A percentile compares a stretch with the other conserved stretches of the same genome.
phyloP scores from a whole-genome alignment of 2,797 vertebrate genomes.

The Phrynocephalus guinanensis region DNA sequence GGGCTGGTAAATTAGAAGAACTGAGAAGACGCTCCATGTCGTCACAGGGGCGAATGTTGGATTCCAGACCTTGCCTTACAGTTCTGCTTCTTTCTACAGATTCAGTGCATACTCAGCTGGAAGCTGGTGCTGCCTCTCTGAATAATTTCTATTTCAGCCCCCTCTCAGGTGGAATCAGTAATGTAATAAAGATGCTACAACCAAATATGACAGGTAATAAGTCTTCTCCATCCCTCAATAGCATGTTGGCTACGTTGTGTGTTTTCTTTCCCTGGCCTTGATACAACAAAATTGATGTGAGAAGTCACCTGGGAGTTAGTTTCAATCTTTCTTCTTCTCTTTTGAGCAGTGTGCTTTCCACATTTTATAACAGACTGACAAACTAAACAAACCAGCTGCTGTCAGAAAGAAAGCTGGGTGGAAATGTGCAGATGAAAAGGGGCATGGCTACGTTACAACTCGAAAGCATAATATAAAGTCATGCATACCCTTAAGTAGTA shows the following conservation, averaged over 20 bases:
- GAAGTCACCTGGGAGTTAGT: background rate
- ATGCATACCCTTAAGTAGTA: background rate
- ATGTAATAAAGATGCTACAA: constrained; percentile 88
- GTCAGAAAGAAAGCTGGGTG: background rate
- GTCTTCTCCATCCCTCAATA: background rate
- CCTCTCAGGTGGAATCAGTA: constrained; percentile 86
- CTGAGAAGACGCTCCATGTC: too few species aligned
- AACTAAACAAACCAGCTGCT: background rate
- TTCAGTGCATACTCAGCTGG: constrained; percentile 81
- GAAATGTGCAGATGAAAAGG: background rate
- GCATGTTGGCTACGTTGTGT: background rate
- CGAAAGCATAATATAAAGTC: background rate
- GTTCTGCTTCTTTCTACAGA: constrained; percentile 75
- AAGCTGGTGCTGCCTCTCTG: constrained; percentile 88
- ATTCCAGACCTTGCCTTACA: background rate
- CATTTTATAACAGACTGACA: background rate
- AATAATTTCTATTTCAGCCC: constrained; percentile 88
- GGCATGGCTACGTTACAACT: background rate
- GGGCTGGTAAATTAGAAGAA: too few species aligned
- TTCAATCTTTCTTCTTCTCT: background rate
- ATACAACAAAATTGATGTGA: background rate
- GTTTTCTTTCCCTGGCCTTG: background rate
- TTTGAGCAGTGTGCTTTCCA: background rate
- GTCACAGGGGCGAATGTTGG: background rate
- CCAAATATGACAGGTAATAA: constrained; percentile 87